Percentiles rank a stretch among this genome's conserved stretches.
These are phyloP conservation scores for Trachurus trachurus DNA, from an alignment of 2,797 vertebrate genomes.

Conservation along the genomic window DNA sequence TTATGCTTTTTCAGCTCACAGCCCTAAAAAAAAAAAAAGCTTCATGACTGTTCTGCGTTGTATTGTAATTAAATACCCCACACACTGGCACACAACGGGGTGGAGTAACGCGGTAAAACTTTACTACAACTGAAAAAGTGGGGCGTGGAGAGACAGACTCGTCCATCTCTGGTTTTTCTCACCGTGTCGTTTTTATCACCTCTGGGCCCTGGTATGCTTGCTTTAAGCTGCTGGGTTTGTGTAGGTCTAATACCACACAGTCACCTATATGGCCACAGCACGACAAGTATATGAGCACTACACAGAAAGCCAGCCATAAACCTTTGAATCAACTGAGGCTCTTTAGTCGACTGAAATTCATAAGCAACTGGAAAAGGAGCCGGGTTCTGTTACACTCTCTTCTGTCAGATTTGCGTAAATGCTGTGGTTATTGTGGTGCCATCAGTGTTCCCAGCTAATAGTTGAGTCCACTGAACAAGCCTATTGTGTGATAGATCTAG, in stretches of 20 bases:
- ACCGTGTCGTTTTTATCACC: conserved; percentile 86
- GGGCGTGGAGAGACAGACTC: conserved; percentile 66
- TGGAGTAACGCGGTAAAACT: conserved; percentile 75
- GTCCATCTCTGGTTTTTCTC: conserved; percentile 85
- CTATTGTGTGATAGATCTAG: conserved; percentile 63
- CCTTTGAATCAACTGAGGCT: conserved; percentile 58
- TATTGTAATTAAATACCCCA: conserved; percentile 81
- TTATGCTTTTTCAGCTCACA: conserved; percentile 80
- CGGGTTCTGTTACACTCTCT: conserved; percentile 65
- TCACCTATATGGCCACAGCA: conserved; percentile 56
- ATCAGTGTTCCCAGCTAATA: conserved; percentile 69
- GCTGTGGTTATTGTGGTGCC: conserved; percentile 70
- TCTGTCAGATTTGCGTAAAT: conserved; percentile 67
- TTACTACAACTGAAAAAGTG: conserved; percentile 76
- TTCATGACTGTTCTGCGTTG: conserved; percentile 74
- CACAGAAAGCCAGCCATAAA: conserved; percentile 64
- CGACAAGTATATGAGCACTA: conserved; percentile 41
- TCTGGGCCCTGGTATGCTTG: conserved; percentile 62
- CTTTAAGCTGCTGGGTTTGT: conserved; percentile 62
- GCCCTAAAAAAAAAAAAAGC: conserved; percentile 51
- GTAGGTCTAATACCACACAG: conserved; percentile 60
- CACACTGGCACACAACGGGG: conserved; percentile 75
- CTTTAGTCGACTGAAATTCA: conserved; percentile 68
- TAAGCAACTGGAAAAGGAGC: conserved; percentile 64
- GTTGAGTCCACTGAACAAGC: conserved; percentile 57